Evolutionary conservation across 1,140 invertebrate genomes (phyloP).

Genomic region (Drosophila ohnishii): DNA sequence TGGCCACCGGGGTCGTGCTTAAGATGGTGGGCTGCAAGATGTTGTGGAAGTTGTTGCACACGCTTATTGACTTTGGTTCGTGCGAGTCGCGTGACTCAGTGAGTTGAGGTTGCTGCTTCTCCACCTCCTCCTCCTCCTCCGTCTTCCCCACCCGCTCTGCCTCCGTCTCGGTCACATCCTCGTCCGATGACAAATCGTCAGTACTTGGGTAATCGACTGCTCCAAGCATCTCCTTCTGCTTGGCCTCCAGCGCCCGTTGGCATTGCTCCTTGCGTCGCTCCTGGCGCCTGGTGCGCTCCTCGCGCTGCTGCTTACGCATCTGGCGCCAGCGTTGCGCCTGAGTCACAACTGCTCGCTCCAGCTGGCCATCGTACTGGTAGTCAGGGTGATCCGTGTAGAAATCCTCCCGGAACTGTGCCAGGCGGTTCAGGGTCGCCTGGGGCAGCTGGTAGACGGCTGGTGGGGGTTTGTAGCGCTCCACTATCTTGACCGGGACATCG

Average conservation of each 20-base stretch:
- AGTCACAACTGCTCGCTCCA: constrained; percentile 88
- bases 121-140: not conserved
- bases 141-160: not conserved
- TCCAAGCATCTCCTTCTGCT: constrained; percentile 85
- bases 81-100: constrained; percentile 51
- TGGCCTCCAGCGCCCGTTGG: constrained; percentile 84
- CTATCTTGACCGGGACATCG: constrained; percentile 93
- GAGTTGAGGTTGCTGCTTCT: constrained; percentile 12
- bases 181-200: constrained; percentile 76
- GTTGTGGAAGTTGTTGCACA: constrained; percentile 82
- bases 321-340: constrained; percentile 88
- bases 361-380: constrained; percentile 87
- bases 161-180: constrained; percentile 37
- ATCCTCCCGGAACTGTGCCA: constrained; percentile 87
- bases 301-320: constrained; percentile 85
- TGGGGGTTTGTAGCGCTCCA: constrained; percentile 92
- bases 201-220: constrained; percentile 85
- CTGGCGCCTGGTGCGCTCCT: constrained; percentile 85
- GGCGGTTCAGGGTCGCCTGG: constrained; percentile 84
- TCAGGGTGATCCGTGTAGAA: constrained; percentile 84
- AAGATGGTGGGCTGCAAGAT: constrained; percentile 76
- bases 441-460: constrained; percentile 79
- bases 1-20: constrained; percentile 36
- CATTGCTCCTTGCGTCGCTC: constrained; percentile 84
- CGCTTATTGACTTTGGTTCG: constrained; percentile 84